Base-by-base conservation (phyloP, 2,113 vertebrate genomes). In the Pelvicachromis taeniatus region DNA sequence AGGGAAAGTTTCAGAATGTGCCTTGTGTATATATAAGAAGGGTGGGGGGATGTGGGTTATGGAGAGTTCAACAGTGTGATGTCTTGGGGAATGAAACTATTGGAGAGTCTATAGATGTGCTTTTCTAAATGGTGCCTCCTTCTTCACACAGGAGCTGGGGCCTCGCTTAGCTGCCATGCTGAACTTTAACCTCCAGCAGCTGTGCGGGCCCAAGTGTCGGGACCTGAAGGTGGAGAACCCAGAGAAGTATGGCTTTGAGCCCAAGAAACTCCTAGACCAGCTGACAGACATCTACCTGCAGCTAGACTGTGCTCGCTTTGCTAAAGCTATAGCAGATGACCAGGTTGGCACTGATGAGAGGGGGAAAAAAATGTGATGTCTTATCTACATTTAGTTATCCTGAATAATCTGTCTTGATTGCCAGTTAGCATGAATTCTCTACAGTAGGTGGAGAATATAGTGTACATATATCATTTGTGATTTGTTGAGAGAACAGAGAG, bases 191-290 rank as follows among this genome's bases (percentile, higher is more conserved):
- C 96, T 99, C 33, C 99, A 99, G 96, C 99, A 99, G 70, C 95
- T 99, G 4, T 99, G 99, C 82, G 99, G 99, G 52, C 98, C 99
- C 4, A 99, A 99, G 80, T 99, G 99, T 95, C 98, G 99, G 7
- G 99, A 99, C 95, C 95, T 99, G 92, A 99, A 99, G 93, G 99
- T 99, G 0, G 99, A 99, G 91, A 99, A 99, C 95, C 99, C 99
- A 0, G 99, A 99, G 95, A 99, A 99, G 63, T 99, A 99, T 0
- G 99, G 99, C 48, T 99, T 99, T 95, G 99, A 99, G 96, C 99
- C 99, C 94, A 99, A 99, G 96, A 99, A 99, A 95, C 97, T 99
- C 80, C 91, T 99, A 95, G 98, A 99, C 95, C 99, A 99, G 93
- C 97, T 99, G 87, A 99, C 99, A 0, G 99, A 99, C 88, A 99